Evolutionary conservation across 2,113 vertebrate genomes (phyloP), one percentile per base, ranked within the genome.

Genomic region (Aramus guarauna): DNA sequence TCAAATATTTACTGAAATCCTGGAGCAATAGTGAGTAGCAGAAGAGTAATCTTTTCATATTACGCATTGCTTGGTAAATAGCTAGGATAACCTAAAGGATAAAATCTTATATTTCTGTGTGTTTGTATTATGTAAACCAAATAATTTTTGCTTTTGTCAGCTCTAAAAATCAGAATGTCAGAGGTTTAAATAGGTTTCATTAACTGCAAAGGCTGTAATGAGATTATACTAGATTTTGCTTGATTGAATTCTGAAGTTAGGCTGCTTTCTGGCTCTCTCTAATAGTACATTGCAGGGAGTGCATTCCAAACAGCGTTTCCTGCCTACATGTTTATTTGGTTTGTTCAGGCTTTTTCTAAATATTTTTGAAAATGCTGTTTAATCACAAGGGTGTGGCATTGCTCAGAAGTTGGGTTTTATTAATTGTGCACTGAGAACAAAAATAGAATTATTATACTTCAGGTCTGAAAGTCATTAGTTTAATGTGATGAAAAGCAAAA

Each of bases 1-100:
- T 99, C 98, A 99, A 99, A 97, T 99, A 99, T 93, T 98, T 99
- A 97, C 98, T 99, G 98, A 99, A 99, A 98, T 99, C 99, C 93
- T 99, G 99, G 99, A 99, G 99, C 97, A 99, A 99, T 98, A 98
- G 99, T 99, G 98, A 99, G 99, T 99, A 99, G 88, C 92, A 90
- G 96, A 95, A 97, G 97, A 97, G 95, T 94, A 93, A 92, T 74
- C 91, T 97, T 97, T 94, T 96, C 83, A 29, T 89, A 95, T 96
- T 97, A 60, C 8, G 85, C 88, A 16, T 96, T 97, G 92, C 84
- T 95, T 94, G 92, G 69, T 97, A 83, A 96, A 87, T 91, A 96
- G 94, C 95, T 93, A 93, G n/a, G 95, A 78, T 97, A 96, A 95
- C 48, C 68, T 59, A 55, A 91, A 72, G 78, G 86, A 82, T 89